Conservation (phyloP, 2,888 invertebrate species). For the Isoperla grammatica region DNA sequence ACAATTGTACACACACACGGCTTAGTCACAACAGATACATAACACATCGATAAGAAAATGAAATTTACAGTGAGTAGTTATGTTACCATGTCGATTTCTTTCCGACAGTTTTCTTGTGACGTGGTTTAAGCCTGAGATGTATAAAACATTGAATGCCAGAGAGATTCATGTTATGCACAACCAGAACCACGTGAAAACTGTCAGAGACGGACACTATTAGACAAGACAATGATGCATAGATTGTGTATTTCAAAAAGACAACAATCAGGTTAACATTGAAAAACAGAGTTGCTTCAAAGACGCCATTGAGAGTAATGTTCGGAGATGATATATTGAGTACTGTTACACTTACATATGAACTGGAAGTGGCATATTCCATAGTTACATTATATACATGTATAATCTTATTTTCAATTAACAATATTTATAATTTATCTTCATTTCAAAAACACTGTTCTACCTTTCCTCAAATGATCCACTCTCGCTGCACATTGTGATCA, state of each 20-base stretch:
- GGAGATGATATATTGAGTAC: background rate
- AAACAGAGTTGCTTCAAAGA: background rate
- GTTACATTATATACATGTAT: background rate
- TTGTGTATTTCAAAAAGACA: background rate
- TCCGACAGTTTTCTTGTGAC: no score
- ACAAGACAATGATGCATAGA: background rate
- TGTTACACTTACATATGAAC: background rate
- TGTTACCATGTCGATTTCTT: no score
- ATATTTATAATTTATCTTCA: background rate
- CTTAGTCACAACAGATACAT: no score
- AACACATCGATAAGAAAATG: no score
- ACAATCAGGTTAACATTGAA: constrained; percentile 8
- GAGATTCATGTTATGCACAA: background rate
- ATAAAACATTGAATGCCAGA: background rate
- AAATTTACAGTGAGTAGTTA: no score
- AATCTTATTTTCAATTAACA: background rate
- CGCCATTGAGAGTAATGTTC: background rate
- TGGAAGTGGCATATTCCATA: background rate
- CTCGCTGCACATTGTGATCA: background rate
- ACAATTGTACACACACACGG: no score
- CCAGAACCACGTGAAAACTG: background rate
- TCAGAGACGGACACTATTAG: background rate
- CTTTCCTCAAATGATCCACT: background rate
- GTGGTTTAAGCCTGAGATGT: no score
- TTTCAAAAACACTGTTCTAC: background rate